Evolutionary conservation across 2,888 invertebrate genomes (phyloP).

Genomic region (Cheilosia grossa): DNA sequence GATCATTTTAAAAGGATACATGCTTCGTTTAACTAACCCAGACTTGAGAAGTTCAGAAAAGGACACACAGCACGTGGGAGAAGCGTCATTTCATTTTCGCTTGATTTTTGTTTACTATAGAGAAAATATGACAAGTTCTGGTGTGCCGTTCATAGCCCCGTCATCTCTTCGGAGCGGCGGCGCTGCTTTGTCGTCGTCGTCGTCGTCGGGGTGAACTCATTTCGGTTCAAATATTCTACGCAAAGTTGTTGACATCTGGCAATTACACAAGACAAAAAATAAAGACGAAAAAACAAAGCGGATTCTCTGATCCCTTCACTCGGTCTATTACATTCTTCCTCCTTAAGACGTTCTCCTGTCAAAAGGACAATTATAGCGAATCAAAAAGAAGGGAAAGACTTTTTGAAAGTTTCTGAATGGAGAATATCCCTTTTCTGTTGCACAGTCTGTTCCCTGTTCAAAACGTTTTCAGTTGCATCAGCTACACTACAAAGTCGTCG

Average conservation of each 20-base stretch:
- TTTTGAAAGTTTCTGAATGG: conserved; percentile 45
- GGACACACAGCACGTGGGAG: neutral
- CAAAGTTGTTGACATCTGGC: conserved; percentile 69
- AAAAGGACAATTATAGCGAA: conserved; percentile 31
- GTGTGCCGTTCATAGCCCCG: neutral
- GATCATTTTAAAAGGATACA: conserved; percentile 49
- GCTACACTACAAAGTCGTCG: neutral
- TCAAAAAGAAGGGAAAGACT: conserved; percentile 4
- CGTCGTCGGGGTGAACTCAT: conserved; percentile 57
- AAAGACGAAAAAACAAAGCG: neutral
- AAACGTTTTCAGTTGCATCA: neutral
- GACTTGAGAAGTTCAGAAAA: conserved; percentile 47
- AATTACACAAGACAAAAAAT: conserved; percentile 32
- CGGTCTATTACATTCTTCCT: conserved; percentile 15
- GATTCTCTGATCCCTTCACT: conserved; percentile 11
- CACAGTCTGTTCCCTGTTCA: conserved; percentile 35
- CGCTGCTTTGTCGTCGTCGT: conserved; percentile 13
- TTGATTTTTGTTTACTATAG: conserved; percentile 41
- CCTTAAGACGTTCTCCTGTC: conserved; percentile 18
- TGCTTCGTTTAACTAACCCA: conserved; percentile 70
- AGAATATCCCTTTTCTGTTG: conserved; percentile 45
- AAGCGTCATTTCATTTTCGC: conserved; percentile 21
- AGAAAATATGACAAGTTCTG: conserved; percentile 57
- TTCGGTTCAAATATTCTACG: conserved; percentile 39
- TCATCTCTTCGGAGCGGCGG: neutral